Evolutionary conservation across 2,888 invertebrate genomes (phyloP).

Genomic region (Tetranychus truncatus): DNA sequence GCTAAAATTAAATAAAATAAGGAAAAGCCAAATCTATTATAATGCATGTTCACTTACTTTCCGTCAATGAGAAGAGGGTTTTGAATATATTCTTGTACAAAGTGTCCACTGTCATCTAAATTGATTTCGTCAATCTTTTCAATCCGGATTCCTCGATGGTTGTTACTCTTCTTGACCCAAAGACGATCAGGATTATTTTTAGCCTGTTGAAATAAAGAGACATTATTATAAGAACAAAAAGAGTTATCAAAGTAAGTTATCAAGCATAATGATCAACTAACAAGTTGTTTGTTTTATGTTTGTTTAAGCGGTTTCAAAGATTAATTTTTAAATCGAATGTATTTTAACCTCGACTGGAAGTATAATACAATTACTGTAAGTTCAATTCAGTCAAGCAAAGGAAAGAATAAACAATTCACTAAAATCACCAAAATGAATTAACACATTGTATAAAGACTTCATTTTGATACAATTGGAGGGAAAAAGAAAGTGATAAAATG

Average conservation of each 20-base stretch:
- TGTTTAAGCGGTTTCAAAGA: too few species aligned
- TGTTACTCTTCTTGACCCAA: conserved; percentile 81
- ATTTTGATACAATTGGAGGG: too few species aligned
- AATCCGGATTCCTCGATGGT: conserved; percentile 68
- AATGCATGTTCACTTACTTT: conserved; percentile 34
- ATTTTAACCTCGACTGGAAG: not conserved
- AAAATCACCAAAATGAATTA: too few species aligned
- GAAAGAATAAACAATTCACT: too few species aligned
- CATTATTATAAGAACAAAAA: not conserved
- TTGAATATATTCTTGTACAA: conserved; percentile 75
- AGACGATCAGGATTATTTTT: conserved; percentile 45
- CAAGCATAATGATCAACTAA: not conserved
- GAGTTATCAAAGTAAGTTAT: not conserved
- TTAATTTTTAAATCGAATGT: not conserved
- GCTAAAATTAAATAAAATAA: too few species aligned
- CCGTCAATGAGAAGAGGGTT: conserved; percentile 76
- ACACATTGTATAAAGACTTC: too few species aligned
- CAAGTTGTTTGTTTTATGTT: not conserved
- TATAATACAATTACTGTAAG: not conserved
- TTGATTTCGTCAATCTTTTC: conserved; percentile 50
- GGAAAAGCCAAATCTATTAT: too few species aligned
- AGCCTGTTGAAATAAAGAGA: conserved; percentile 33
- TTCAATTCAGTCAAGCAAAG: not conserved
- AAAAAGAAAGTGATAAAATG: not conserved
- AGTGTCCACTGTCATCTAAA: conserved; percentile 49